Evolutionary conservation across 2,113 vertebrate species (phyloP).

Genomic region (Eulacestoma nigropectus): DNA sequence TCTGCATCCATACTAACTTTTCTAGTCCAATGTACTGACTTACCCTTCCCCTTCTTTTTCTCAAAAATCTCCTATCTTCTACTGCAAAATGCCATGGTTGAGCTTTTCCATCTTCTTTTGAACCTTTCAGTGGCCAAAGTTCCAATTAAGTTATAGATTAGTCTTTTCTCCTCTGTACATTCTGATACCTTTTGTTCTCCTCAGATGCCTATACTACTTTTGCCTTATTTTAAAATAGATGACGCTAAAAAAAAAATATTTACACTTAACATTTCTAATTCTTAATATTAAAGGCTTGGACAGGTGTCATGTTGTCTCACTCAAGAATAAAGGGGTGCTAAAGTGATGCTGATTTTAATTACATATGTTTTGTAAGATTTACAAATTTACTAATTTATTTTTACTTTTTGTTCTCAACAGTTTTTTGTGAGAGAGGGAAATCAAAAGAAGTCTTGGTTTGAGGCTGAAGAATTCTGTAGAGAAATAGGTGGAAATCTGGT

Average conservation of each 20-base stretch:
- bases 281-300: not conserved
- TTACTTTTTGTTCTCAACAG: constrained; percentile 18
- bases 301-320: not conserved
- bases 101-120: not conserved
- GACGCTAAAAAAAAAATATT: not conserved
- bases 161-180: not conserved
- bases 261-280: not conserved
- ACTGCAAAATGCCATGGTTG: not conserved
- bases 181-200: not conserved
- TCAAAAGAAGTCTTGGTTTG: constrained; percentile 82
- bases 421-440: constrained; percentile 58
- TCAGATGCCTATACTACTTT: not conserved
- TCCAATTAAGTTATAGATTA: not conserved
- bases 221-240: not conserved
- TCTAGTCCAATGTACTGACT: not conserved
- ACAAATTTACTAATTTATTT: not conserved
- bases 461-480: constrained; percentile 83
- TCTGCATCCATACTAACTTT: not conserved
- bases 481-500: constrained; percentile 81
- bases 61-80: not conserved
- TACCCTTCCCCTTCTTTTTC: not conserved
- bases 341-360: not conserved
- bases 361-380: not conserved
- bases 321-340: not conserved
- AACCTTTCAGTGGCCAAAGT: not conserved